Percentiles rank a stretch among this genome's conserved stretches.
These are phyloP conservation scores for Gortyna flavago DNA, from an alignment of 2,888 invertebrate genomes.

Conservation along the genomic window DNA sequence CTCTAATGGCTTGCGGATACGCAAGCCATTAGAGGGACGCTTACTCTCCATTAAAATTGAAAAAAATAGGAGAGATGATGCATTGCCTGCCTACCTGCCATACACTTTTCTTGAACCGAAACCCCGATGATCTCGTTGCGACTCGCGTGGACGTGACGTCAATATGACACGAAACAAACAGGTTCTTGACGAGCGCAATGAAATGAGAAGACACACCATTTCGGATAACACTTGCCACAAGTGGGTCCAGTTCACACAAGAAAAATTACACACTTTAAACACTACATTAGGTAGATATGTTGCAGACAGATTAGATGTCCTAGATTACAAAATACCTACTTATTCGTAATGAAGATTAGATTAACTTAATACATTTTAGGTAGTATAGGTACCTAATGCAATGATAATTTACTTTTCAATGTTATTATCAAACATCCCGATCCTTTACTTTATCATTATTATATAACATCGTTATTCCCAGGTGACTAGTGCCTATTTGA, in stretches of 20 bases:
- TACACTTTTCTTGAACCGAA: neutral
- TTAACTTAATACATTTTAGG: neutral
- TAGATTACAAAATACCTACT: constrained; percentile 2
- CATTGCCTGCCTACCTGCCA: neutral
- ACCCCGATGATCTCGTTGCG: neutral
- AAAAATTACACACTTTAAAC: neutral
- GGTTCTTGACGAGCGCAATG: neutral
- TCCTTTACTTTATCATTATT: neutral
- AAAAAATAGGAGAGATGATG: neutral
- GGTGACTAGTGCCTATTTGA: neutral
- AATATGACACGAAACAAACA: neutral
- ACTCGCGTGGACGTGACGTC: too few species aligned
- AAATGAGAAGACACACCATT: neutral
- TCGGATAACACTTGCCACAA: neutral
- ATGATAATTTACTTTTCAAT: neutral
- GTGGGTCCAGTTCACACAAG: neutral
- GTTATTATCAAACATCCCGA: neutral
- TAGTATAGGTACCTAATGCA: neutral
- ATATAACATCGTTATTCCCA: neutral
- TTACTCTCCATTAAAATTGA: neutral
- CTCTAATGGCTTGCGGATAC: neutral
- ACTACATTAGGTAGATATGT: neutral
- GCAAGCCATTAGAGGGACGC: too few species aligned
- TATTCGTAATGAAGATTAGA: constrained; percentile 21
- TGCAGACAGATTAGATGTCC: neutral